Evolutionary conservation across 2,113 vertebrate genomes (phyloP).

Genomic region (Chaenocephalus aceratus): DNA sequence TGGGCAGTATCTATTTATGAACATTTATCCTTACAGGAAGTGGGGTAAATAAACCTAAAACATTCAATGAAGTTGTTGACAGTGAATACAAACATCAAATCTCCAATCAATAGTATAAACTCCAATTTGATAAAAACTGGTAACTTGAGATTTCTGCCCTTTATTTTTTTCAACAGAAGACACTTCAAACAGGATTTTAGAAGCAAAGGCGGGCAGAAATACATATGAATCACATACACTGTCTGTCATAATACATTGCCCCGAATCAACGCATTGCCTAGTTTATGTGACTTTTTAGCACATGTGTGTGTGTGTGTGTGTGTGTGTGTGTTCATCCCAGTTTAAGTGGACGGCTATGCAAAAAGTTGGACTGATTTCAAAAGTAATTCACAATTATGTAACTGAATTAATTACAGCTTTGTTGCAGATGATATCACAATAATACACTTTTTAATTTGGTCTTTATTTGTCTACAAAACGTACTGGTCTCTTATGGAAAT

Average conservation of each 20-base stretch:
- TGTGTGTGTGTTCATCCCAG: slow-evolving; percentile 20
- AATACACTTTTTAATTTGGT: slow-evolving; percentile 28
- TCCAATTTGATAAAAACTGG: not conserved
- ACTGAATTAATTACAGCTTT: slow-evolving; percentile 12
- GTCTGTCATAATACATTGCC: not conserved
- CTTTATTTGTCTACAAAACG: slow-evolving; percentile 34
- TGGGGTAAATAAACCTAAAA: slow-evolving; percentile 37
- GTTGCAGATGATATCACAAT: not conserved
- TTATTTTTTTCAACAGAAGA: not conserved
- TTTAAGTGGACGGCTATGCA: slow-evolving; percentile 5
- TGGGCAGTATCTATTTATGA: slow-evolving; percentile 1
- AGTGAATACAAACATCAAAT: too few species aligned
- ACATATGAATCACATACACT: slow-evolving; percentile 26
- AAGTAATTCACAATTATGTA: slow-evolving; percentile 34
- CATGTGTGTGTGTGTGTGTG: not conserved
- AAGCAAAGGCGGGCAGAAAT: slow-evolving; percentile 10
- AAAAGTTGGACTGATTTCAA: slow-evolving; percentile 45
- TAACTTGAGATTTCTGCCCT: not conserved
- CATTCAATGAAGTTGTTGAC: slow-evolving; percentile 33
- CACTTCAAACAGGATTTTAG: slow-evolving; percentile 7
- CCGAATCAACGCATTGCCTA: not conserved
- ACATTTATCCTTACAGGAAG: not conserved
- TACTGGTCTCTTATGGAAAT: not conserved
- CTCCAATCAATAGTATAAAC: not conserved
- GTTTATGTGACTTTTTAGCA: not conserved